Evolutionary conservation across 1,140 invertebrate genomes (phyloP).

Genomic region (Subanguina moxae): DNA sequence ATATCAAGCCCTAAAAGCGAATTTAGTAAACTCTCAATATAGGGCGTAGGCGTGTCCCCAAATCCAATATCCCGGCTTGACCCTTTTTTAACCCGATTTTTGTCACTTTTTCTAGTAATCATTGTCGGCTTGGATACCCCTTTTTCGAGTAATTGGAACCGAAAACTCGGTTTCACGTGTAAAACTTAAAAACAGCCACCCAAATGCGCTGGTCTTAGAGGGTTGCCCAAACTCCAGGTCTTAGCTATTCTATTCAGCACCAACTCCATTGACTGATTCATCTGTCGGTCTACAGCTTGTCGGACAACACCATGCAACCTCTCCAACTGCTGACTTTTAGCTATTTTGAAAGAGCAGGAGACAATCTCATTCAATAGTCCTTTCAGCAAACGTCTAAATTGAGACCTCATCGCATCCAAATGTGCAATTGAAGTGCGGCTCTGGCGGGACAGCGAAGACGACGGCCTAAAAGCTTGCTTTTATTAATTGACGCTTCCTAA

Average conservation of each 20-base stretch:
- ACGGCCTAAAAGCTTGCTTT: not conserved
- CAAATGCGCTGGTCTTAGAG: conserved; percentile 11
- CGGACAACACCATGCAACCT: conserved; percentile 6
- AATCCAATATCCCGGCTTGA: no score
- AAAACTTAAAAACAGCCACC: no score
- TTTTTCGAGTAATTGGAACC: no score
- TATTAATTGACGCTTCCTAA: no score
- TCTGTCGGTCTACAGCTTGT: conserved; percentile 18
- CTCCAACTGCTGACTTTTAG: conserved; percentile 5
- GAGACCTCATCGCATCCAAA: not conserved
- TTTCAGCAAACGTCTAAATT: not conserved
- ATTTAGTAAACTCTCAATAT: no score
- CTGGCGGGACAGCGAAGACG: not conserved
- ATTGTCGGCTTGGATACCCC: no score
- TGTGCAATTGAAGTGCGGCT: not conserved
- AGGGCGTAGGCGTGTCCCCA: no score
- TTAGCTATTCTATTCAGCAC: not conserved
- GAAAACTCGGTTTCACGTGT: no score
- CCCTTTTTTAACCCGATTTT: no score
- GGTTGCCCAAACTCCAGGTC: not conserved
- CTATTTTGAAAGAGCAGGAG: conserved; percentile 3
- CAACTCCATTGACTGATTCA: conserved; percentile 8
- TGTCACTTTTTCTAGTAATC: no score
- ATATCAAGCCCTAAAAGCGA: conserved; percentile 23
- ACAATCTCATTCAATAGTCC: conserved; percentile 4